These are phyloP conservation scores for Dunckerocampus dactyliophorus DNA, from an alignment of 2,113 vertebrate species.

Conservation along the genomic window DNA sequence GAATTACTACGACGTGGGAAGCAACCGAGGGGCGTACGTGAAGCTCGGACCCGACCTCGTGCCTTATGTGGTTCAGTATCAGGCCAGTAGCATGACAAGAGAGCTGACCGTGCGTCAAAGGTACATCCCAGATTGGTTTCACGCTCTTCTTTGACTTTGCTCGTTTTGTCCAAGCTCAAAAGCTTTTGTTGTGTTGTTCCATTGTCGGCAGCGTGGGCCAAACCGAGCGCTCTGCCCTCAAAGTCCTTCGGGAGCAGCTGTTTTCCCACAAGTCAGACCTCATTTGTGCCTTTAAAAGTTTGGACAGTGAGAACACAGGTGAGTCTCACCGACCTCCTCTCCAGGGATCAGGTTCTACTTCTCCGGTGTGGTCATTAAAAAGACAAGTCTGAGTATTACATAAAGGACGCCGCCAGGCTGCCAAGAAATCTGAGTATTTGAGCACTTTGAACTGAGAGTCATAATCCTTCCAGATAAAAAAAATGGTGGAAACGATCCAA, in stretches of 20 bases:
- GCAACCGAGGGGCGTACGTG: slow-evolving; percentile 90
- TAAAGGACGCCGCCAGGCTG: not conserved
- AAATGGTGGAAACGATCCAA: not conserved
- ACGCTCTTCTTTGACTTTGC: not conserved
- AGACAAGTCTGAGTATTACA: not conserved
- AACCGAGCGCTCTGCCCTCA: slow-evolving; percentile 72
- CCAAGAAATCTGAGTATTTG: slow-evolving; percentile 30
- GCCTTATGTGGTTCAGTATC: slow-evolving; percentile 89
- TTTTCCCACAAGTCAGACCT: slow-evolving; percentile 77
- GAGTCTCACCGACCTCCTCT: slow-evolving; percentile 7
- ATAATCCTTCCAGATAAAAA: slow-evolving; percentile 12
- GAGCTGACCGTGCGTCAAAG: slow-evolving; percentile 85
- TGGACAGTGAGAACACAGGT: slow-evolving; percentile 68
- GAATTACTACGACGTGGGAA: slow-evolving; percentile 93
- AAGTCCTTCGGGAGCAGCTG: slow-evolving; percentile 74
- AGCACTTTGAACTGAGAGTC: slow-evolving; percentile 30
- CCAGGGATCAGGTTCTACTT: slow-evolving; percentile 4
- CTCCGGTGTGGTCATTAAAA: no score
- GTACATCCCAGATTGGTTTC: slow-evolving; percentile 41
- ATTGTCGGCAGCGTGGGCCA: slow-evolving; percentile 56
- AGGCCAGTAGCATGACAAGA: slow-evolving; percentile 81
- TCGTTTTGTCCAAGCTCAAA: not conserved
- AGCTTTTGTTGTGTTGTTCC: not conserved
- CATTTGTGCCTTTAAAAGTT: slow-evolving; percentile 68
- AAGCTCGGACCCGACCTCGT: slow-evolving; percentile 85